Evolutionary conservation across 2,797 vertebrate species (phyloP).

Genomic region (Botia kubotai): DNA sequence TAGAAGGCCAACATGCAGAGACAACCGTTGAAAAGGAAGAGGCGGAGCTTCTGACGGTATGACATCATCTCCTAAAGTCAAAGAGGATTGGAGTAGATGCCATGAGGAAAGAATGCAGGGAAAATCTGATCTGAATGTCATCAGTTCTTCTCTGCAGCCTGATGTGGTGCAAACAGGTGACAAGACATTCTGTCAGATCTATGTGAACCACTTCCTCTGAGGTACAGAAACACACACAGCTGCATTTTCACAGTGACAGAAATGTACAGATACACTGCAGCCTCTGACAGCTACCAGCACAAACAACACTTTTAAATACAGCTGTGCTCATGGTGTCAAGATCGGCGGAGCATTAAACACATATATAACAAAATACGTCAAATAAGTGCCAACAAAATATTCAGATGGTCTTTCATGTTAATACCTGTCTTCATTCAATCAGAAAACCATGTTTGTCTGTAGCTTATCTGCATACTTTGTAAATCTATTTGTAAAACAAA

Average conservation of each 20-base stretch:
- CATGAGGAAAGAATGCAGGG: slow-evolving; percentile 25
- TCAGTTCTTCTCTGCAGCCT: slow-evolving; percentile 47
- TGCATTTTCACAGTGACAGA: slow-evolving; percentile 47
- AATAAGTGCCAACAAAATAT: not conserved
- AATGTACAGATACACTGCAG: slow-evolving; percentile 50
- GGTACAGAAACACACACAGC: slow-evolving; percentile 19
- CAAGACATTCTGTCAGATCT: slow-evolving; percentile 44
- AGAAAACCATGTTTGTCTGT: not conserved
- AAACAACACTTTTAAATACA: slow-evolving; percentile 38
- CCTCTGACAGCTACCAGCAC: slow-evolving; percentile 39
- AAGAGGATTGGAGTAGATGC: slow-evolving; percentile 35
- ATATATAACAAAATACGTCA: not conserved
- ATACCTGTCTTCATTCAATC: not conserved
- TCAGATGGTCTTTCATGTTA: not conserved
- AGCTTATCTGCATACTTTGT: not conserved
- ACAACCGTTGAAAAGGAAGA: slow-evolving; percentile 85
- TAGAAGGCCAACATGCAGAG: slow-evolving; percentile 77
- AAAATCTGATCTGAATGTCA: slow-evolving; percentile 36
- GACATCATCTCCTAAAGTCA: slow-evolving; percentile 85
- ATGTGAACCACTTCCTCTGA: slow-evolving; percentile 61
- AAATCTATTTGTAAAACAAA: too few relatives aligned
- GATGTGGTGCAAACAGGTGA: slow-evolving; percentile 53
- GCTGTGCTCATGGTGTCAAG: slow-evolving; percentile 4
- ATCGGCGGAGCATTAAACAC: not conserved
- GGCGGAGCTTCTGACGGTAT: slow-evolving; percentile 84